A percentile compares a stretch with the other conserved stretches of the same genome.
phyloP scores from a whole-genome alignment of 2,797 vertebrate species.

The Muscicapa striata region DNA sequence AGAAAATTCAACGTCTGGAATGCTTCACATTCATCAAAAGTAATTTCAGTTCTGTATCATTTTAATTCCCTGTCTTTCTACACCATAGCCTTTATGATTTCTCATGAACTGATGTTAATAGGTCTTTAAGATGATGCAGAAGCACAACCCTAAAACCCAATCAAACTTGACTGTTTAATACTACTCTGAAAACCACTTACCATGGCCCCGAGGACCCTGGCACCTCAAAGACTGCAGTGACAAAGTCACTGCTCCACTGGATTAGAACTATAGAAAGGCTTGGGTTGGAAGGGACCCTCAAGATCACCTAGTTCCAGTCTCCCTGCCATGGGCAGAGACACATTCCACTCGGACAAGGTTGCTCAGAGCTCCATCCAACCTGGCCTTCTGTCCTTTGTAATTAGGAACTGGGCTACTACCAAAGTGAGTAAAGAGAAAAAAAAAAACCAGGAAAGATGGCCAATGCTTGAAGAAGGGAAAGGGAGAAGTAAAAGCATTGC shows the following conservation, averaged over 20 bases:
- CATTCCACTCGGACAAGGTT: background rate
- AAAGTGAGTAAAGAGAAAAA: background rate
- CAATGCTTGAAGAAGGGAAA: background rate
- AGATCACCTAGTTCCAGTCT: background rate
- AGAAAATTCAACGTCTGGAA: background rate
- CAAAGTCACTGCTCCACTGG: background rate
- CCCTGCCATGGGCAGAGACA: background rate
- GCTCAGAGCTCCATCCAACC: background rate
- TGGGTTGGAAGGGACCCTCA: background rate
- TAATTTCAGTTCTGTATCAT: background rate
- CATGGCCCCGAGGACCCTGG: background rate
- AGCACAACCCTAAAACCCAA: background rate
- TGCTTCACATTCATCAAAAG: background rate
- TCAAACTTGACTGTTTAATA: background rate
- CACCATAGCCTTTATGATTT: background rate
- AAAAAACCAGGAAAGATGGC: background rate
- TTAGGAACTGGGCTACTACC: background rate
- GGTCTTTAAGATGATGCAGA: background rate
- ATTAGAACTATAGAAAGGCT: background rate
- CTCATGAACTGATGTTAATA: background rate
- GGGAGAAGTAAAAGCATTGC: background rate
- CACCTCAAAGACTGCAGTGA: background rate
- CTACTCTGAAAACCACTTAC: background rate
- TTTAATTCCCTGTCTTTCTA: background rate
- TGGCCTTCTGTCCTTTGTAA: background rate